These are phyloP conservation scores for Manis crassicaudata DNA, from an alignment of 2,797 vertebrate genomes.

Conservation along the genomic window DNA sequence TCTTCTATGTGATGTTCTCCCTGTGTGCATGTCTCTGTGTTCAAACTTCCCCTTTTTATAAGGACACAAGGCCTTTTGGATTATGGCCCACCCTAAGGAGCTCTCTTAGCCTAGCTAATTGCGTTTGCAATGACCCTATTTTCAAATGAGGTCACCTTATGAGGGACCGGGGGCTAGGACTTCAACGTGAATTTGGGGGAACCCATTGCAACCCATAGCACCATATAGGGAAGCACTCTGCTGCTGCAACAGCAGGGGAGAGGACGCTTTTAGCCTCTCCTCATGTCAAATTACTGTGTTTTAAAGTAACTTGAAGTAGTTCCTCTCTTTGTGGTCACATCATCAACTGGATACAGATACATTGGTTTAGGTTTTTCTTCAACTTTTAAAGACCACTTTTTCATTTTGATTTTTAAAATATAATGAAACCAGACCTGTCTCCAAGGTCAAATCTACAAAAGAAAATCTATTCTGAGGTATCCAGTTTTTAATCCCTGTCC, in stretches of 20 bases:
- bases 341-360: not conserved
- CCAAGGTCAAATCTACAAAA: not conserved
- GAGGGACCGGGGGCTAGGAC: not conserved
- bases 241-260: not conserved
- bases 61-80: not conserved
- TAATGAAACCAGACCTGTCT: not conserved
- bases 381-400: not conserved
- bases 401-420: not conserved
- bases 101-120: not conserved
- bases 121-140: not conserved
- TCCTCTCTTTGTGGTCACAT: not conserved
- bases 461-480: not conserved
- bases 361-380: not conserved
- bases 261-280: too few relatives aligned
- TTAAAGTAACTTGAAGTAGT: not conserved
- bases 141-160: not conserved
- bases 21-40: not conserved
- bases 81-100: not conserved
- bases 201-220: not conserved
- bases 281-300: not conserved
- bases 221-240: not conserved
- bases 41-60: not conserved
- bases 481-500: not conserved
- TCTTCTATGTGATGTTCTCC: not conserved
- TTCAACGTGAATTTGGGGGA: not conserved